Percentiles rank a stretch among this genome's conserved stretches.
Conservation (phyloP, 2,888 invertebrate genomes). For the Melipona bicolor region DNA sequence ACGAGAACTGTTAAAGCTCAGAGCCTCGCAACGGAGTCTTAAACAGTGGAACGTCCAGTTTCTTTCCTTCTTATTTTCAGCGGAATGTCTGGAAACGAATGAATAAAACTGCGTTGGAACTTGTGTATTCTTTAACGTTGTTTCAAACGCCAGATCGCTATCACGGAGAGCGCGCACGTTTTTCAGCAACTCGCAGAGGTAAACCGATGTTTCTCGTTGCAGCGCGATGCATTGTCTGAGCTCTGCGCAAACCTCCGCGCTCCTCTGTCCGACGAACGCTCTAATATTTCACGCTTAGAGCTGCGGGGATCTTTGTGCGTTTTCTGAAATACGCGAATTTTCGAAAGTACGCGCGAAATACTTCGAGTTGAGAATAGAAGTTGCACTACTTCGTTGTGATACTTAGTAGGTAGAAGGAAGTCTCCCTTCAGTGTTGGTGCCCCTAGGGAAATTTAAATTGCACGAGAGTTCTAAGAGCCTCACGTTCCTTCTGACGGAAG, state of each 20-base stretch:
- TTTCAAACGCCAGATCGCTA: not conserved
- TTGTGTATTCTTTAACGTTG: not conserved
- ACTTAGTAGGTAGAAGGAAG: not conserved
- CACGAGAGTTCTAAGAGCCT: not conserved
- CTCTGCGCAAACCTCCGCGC: not conserved
- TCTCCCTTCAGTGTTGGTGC: not conserved
- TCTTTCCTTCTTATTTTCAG: not conserved
- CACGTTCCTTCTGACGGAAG: not conserved
- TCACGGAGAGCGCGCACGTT: not conserved
- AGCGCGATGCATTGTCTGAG: not conserved
- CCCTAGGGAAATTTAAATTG: not conserved
- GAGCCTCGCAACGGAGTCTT: slow-evolving; percentile 10
- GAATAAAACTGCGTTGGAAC: slow-evolving; percentile 1
- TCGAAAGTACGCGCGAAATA: not conserved
- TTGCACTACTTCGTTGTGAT: not conserved
- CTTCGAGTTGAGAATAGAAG: not conserved
- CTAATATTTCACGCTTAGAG: not conserved
- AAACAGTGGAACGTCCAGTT: slow-evolving; percentile 25
- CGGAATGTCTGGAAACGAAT: not conserved
- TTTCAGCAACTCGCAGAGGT: not conserved
- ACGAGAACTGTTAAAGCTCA: slow-evolving; percentile 23
- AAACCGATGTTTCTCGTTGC: not conserved
- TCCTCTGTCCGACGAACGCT: not conserved
- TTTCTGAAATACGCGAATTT: not conserved
- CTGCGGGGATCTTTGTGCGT: not conserved